Percentiles rank a stretch among this genome's conserved stretches.
phyloP scores from a whole-genome alignment of 2,888 invertebrate genomes.

The Diaprepes abbreviatus region DNA sequence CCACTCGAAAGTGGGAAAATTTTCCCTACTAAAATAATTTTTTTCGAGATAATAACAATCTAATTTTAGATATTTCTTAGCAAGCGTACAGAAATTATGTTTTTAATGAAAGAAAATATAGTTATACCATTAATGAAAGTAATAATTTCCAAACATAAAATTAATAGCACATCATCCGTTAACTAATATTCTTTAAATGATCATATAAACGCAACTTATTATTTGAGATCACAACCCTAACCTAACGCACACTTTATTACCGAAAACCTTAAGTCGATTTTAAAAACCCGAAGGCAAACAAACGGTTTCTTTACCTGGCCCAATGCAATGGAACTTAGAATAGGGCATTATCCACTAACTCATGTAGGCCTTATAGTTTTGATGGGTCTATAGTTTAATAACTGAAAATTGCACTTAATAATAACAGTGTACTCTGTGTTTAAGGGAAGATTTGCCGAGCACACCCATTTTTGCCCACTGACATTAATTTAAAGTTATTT shows the following conservation, averaged over 20 bases:
- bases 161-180: not conserved
- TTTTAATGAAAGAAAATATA: not conserved
- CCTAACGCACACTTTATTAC: conserved; percentile 17
- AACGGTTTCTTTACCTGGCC: conserved; percentile 28
- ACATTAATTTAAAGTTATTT: too few species aligned
- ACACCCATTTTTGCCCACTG: too few species aligned
- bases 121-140: too few species aligned
- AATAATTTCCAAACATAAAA: not conserved
- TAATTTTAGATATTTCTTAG: too few species aligned
- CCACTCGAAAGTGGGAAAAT: too few species aligned
- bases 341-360: conserved; percentile 10
- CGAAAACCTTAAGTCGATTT: conserved; percentile 30
- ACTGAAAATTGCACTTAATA: conserved; percentile 33
- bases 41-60: too few species aligned
- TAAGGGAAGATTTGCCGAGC: too few species aligned
- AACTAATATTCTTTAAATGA: conserved; percentile 19
- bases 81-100: too few species aligned
- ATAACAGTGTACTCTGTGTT: not conserved
- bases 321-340: not conserved
- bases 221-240: conserved; percentile 4
- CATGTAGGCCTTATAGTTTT: conserved; percentile 19
- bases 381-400: conserved; percentile 16
- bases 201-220: conserved; percentile 23
- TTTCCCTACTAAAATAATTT: too few species aligned
- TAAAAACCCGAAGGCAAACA: conserved; percentile 26